A percentile compares a stretch with the other conserved stretches of the same genome.
Evolutionary conservation across 2,797 vertebrate species (phyloP).

Genomic region (Vultur gryphus): DNA sequence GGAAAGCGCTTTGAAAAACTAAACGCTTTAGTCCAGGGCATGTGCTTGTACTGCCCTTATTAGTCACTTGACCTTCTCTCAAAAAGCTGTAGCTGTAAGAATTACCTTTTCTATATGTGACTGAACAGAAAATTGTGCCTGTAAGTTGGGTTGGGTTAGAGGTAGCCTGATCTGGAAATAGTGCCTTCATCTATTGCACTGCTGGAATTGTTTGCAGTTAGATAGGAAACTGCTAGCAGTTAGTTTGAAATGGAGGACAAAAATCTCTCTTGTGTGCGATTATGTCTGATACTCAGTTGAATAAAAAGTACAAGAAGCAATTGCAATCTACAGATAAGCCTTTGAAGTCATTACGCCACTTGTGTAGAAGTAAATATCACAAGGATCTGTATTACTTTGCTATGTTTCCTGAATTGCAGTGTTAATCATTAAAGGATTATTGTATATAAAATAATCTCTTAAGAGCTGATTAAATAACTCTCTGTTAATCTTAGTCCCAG

Average conservation of each 20-base stretch:
- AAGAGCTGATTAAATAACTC: background rate
- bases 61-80: background rate
- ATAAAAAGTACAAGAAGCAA: background rate
- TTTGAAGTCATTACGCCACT: background rate
- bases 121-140: background rate
- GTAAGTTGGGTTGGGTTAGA: background rate
- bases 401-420: background rate
- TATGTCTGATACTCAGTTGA: background rate
- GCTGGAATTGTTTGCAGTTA: background rate
- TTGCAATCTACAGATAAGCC: background rate
- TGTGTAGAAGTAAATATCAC: background rate
- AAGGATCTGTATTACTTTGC: background rate
- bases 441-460: background rate
- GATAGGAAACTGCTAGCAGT: background rate
- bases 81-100: background rate
- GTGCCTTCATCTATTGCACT: background rate
- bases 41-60: background rate
- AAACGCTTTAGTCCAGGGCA: background rate
- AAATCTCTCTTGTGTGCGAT: background rate
- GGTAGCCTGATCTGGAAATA: background rate
- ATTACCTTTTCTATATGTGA: background rate
- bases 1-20: background rate
- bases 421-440: conserved; percentile 16
- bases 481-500: background rate
- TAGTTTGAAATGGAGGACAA: background rate